These are phyloP conservation scores for Andrena bucephala DNA, from an alignment of 2,888 invertebrate genomes.

Conservation along the genomic window DNA sequence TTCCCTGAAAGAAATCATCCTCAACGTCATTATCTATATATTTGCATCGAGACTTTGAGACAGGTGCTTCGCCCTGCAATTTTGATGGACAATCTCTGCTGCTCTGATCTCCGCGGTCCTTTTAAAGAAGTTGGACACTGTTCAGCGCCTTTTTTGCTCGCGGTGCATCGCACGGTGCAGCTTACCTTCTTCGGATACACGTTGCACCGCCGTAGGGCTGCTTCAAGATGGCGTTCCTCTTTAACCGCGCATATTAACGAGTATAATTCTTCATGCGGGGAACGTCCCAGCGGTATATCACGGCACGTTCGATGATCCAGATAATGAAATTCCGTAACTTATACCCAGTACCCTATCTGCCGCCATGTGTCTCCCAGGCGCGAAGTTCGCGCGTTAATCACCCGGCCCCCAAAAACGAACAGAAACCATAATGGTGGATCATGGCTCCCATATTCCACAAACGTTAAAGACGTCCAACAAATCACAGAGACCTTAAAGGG, in stretches of 20 bases:
- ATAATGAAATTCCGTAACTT: constrained; percentile 40
- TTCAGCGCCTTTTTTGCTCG: constrained; percentile 19
- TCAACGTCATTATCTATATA: not conserved
- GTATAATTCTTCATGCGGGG: constrained; percentile 23
- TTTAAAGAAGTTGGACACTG: constrained; percentile 35
- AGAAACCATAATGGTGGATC: not conserved
- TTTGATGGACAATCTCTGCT: not conserved
- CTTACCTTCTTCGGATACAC: constrained; percentile 44
- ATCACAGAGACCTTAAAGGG: not conserved
- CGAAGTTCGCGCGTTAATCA: constrained; percentile 9
- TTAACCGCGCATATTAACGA: constrained; percentile 53
- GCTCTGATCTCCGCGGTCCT: not conserved
- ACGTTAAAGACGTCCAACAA: not conserved
- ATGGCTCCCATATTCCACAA: not conserved
- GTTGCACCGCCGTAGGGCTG: constrained; percentile 9
- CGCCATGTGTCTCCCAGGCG: not conserved
- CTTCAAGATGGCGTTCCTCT: constrained; percentile 55
- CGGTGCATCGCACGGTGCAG: constrained; percentile 20
- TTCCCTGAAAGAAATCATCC: not conserved
- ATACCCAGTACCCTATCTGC: not conserved
- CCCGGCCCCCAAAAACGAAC: no score
- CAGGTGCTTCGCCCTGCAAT: not conserved
- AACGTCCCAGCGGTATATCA: constrained; percentile 10
- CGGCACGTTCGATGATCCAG: constrained; percentile 35
- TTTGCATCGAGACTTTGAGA: not conserved